Evolutionary conservation across 1,140 invertebrate genomes (phyloP), one percentile per base, ranked within the genome.

Genomic region (Bombus breviceps): DNA sequence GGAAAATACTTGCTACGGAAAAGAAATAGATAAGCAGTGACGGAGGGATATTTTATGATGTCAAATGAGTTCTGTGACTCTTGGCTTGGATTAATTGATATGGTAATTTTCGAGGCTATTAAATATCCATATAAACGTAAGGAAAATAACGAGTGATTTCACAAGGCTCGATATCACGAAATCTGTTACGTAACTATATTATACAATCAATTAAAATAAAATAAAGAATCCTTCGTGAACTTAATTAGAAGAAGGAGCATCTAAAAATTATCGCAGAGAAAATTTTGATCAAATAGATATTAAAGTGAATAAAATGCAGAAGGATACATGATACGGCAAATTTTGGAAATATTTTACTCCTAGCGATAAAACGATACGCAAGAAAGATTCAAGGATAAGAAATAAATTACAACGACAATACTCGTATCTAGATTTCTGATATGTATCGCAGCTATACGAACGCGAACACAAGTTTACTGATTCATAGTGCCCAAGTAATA

Each of bases 391-490:
- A 57, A 69, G 78, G 66, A 34, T 64, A n/a, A 34, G n/a, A 43
- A 39, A 80, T 80, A 71, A 71, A 80, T 80, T 47, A 53, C 34
- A 12, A 22, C 22, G 13, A 41, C 25, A 37, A 81, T 41, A 25
- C n/a, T 37, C 47, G 43, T 69, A 80, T 80, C 66, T 71, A 22
- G 78, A 80, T 53, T 37, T 62, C 59, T 66, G 59, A 71, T 71
- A 71, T 39, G 37, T 39, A 71, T 71, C 69, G 37, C 10, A 39
- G 28, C 28, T 28, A 13, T 10, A 69, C 34, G 25, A 34, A 71
- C 12, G 37, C 12, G 12, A n/a, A 71, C 25, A 9, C 37, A 22
- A 71, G 37, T 41, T 41, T 41, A 41, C 25, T 3, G 39, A n/a
- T n/a, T 41, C 47, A 53, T 53, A 53, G 47, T 53, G 22, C 47